Percentiles rank a stretch among this genome's conserved stretches.
Conservation (phyloP, 2,113 vertebrate species). For the Fulica atra region DNA sequence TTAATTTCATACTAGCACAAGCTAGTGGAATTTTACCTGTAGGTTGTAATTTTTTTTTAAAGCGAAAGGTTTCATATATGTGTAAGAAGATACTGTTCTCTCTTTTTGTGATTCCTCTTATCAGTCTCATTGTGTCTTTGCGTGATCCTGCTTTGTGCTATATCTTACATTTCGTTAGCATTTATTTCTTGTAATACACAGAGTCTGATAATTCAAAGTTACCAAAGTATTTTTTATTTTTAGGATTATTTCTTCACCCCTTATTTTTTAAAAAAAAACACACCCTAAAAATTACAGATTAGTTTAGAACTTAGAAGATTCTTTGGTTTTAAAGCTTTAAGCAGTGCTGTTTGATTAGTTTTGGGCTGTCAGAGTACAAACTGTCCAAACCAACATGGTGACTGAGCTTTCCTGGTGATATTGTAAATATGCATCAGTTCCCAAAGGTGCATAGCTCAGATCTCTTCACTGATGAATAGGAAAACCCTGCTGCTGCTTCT, state of each 20-base stretch:
- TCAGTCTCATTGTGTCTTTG: not conserved
- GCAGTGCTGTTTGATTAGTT: not conserved
- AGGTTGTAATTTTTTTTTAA: conserved; percentile 31
- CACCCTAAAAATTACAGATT: not conserved
- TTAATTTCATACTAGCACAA: conserved; percentile 17
- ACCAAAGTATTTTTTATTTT: not conserved
- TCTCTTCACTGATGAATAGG: not conserved
- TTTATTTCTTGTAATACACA: not conserved
- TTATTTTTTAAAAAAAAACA: not conserved
- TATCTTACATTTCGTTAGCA: not conserved
- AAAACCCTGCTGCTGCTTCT: conserved; percentile 7
- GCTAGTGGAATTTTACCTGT: conserved; percentile 1
- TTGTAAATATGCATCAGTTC: conserved; percentile 29
- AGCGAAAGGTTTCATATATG: not conserved
- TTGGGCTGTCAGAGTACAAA: not conserved
- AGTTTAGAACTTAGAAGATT: not conserved
- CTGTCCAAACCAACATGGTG: not conserved
- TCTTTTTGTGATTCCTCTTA: not conserved
- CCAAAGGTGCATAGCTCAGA: not conserved
- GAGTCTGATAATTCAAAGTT: not conserved
- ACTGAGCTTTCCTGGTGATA: not conserved
- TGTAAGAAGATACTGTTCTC: not conserved
- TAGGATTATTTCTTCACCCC: not conserved
- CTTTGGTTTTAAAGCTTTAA: not conserved
- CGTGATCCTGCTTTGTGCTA: not conserved